Evolutionary conservation across 2,113 vertebrate species (phyloP), one percentile per base, ranked within the genome.

Genomic region (Poeciliopsis turrubarensis): DNA sequence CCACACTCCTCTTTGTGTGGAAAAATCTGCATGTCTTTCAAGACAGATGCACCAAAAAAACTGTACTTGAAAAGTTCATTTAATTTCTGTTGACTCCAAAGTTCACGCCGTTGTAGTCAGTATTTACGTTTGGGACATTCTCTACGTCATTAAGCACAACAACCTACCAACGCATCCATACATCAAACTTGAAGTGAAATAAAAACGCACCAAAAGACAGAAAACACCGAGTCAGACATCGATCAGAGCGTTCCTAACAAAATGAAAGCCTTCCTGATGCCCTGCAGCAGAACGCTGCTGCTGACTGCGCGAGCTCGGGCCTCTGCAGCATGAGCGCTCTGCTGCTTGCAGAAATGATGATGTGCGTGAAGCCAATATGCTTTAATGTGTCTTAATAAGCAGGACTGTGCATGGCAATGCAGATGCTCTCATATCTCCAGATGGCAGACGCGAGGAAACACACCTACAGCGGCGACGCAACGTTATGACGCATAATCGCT

Each of bases 401-500:
- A 13, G n/a, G 70, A 73, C 0, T 62, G 57, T 19, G 61, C 65
- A 65, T 60, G 77, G 30, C 60, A 75, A 69, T 64, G 80, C 79
- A 79, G 72, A 74, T 39, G 30, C 27, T 63, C 15, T n/a, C n/a
- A 64, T 66, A 51, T 31, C 65, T 79, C 78, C 88, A 91, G 86
- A 90, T 89, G 87, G 86, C 69, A 26, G 60, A 8, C 54, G 73
- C 68, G 17, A 69, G 57, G 27, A 78, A 62, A 71, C 5, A 61
- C 19, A 4, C 65, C 84, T 89, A 87, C 86, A 79, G 74, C 73
- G 73, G 75, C 7, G 60, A 84, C 25, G 83, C 79, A 77, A 30
- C 39, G 91, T 91, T 81, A 88, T 79, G 85, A 88, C 75, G 84
- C 79, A 85, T 91, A 91, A 93, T 94, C 91, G 89, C 86, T 89